These are phyloP conservation scores for Triplophysa dalaica DNA, from an alignment of 2,113 vertebrate species.

Conservation along the genomic window DNA sequence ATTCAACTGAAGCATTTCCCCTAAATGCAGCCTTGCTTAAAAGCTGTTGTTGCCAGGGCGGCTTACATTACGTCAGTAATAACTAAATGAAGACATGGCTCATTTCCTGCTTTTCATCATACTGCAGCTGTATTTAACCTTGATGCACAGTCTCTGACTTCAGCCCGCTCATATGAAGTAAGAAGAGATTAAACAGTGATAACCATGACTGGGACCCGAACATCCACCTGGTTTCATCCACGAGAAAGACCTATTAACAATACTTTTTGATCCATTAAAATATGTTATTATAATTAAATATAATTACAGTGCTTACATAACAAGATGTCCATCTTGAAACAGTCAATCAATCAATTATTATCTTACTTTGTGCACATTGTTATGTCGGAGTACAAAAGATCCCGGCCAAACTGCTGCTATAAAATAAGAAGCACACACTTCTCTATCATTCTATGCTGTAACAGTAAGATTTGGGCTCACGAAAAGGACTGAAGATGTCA, in stretches of 20 bases:
- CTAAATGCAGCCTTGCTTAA: slow-evolving; percentile 11
- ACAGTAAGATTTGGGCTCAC: too few relatives aligned
- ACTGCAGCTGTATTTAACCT: slow-evolving; percentile 48
- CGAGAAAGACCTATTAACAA: neutral
- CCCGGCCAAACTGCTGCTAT: too few relatives aligned
- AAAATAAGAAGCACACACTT: too few relatives aligned
- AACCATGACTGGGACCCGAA: slow-evolving; percentile 18
- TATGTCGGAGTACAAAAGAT: too few relatives aligned
- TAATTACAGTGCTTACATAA: too few relatives aligned
- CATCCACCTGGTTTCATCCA: slow-evolving; percentile 8
- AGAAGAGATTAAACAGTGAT: slow-evolving; percentile 45
- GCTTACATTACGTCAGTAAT: slow-evolving; percentile 38
- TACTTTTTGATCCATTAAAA: too few relatives aligned
- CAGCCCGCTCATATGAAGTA: slow-evolving; percentile 37
- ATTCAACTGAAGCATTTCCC: slow-evolving; percentile 7
- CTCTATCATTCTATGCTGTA: too few relatives aligned
- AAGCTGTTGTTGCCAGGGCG: slow-evolving; percentile 44
- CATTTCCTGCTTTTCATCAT: slow-evolving; percentile 54
- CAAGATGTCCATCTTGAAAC: too few relatives aligned
- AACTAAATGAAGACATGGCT: slow-evolving; percentile 48
- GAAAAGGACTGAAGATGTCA: too few relatives aligned
- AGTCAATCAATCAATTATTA: too few relatives aligned
- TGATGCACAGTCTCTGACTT: slow-evolving; percentile 26
- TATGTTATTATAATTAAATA: too few relatives aligned
- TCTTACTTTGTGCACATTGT: too few relatives aligned